Evolutionary conservation across 2,797 vertebrate species (phyloP).

Genomic region (Carcharodon carcharias): DNA sequence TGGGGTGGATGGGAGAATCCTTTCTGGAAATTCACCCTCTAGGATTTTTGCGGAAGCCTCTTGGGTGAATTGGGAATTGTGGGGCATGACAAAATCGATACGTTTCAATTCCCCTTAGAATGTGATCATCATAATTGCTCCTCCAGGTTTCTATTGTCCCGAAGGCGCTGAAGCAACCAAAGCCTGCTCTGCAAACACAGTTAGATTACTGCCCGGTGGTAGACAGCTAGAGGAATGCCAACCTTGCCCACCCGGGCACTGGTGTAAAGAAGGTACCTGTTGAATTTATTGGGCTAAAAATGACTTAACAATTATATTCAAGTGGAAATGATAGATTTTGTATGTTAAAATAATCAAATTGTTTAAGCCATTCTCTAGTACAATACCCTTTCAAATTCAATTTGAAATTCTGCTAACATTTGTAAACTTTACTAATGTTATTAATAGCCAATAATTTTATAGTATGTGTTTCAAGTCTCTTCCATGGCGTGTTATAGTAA

Average conservation of each 20-base stretch:
- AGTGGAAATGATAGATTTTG: background rate
- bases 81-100: background rate
- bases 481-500: background rate
- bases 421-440: background rate
- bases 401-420: background rate
- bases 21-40: background rate
- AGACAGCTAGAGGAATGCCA: constrained; percentile 64
- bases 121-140: background rate
- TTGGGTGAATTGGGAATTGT: background rate
- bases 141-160: constrained; percentile 76
- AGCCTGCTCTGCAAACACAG: constrained; percentile 69
- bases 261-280: constrained; percentile 75
- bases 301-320: background rate
- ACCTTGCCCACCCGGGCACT: constrained; percentile 66
- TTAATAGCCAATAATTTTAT: background rate
- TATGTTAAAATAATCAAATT: background rate
- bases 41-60: background rate
- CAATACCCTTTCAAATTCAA: background rate
- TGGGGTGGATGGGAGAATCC: background rate
- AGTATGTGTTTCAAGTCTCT: background rate
- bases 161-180: constrained; percentile 63
- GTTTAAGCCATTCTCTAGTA: background rate
- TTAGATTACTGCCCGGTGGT: constrained; percentile 61
- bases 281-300: background rate
- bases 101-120: background rate